These are phyloP conservation scores for Sarcophilus harrisii DNA, from an alignment of 2,797 vertebrate species.

Conservation along the genomic window DNA sequence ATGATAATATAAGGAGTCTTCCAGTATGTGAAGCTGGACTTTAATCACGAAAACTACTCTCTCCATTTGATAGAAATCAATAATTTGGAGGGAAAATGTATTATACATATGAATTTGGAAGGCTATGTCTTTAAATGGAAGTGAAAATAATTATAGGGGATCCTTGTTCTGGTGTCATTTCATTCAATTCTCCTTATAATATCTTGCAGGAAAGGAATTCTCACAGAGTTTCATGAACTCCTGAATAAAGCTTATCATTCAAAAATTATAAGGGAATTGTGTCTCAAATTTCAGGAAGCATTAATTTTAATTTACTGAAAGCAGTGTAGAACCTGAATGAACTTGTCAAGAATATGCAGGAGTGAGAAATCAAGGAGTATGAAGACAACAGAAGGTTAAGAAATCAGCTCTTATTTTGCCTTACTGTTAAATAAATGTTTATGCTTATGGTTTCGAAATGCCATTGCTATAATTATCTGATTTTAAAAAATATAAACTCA, in stretches of 20 bases:
- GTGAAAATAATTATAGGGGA: not conserved
- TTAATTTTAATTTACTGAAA: not conserved
- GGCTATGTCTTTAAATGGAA: not conserved
- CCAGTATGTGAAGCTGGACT: not conserved
- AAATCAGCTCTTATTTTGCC: not conserved
- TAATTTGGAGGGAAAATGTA: not conserved
- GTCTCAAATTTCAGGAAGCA: not conserved
- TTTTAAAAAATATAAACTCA: not conserved
- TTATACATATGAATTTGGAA: not conserved
- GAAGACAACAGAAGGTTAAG: not conserved
- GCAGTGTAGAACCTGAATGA: not conserved
- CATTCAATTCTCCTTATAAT: not conserved
- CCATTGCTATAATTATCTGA: not conserved
- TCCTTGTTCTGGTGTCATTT: not conserved
- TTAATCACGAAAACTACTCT: not conserved
- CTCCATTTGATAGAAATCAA: not conserved
- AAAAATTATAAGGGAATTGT: not conserved
- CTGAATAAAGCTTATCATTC: not conserved
- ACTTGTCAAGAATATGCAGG: not conserved
- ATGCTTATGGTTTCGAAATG: not conserved
- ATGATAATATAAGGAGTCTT: too few species aligned
- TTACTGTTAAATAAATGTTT: not conserved
- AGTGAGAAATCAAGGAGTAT: not conserved
- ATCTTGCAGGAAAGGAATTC: not conserved
- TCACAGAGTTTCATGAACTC: not conserved